Conservation (phyloP, 2,797 vertebrate genomes). For the Trematomus bernacchii region DNA sequence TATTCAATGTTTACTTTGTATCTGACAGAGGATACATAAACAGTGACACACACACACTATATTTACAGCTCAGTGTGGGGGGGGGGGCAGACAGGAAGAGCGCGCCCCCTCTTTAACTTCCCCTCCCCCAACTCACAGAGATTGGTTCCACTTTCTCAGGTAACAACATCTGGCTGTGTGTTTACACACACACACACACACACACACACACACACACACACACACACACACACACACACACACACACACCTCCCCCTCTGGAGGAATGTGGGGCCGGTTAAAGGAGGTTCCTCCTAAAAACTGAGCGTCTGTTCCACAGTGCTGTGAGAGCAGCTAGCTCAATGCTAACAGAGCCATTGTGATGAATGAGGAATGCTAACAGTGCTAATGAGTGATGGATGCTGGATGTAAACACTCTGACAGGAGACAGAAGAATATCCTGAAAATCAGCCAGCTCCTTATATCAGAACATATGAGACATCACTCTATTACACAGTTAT, state of each 20-base stretch:
- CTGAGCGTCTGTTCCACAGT: not conserved
- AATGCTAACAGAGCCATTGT: not conserved
- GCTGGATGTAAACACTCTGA: too few species aligned
- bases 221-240: conserved; percentile 21
- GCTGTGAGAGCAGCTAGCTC: not conserved
- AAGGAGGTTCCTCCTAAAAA: conserved; percentile 40
- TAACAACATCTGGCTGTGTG: conserved; percentile 55
- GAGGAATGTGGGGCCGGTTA: conserved; percentile 59
- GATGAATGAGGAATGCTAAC: not conserved
- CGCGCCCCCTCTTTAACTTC: conserved; percentile 17
- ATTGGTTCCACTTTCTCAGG: conserved; percentile 46
- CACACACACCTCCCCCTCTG: conserved; percentile 39
- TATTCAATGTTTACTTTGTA: not conserved
- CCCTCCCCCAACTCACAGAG: conserved; percentile 23
- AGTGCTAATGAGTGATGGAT: not conserved
- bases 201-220: conserved; percentile 16
- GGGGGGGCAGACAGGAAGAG: conserved; percentile 7
- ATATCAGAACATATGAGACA: too few species aligned
- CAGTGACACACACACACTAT: not conserved
- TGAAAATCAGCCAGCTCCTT: too few species aligned
- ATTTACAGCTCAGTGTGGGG: not conserved
- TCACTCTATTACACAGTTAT: too few species aligned
- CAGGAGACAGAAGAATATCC: too few species aligned
- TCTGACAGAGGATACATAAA: conserved; percentile 5
- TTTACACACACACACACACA: conserved; percentile 24